Conservation (phyloP, 2,888 invertebrate genomes). For the Dynastes tityus region DNA sequence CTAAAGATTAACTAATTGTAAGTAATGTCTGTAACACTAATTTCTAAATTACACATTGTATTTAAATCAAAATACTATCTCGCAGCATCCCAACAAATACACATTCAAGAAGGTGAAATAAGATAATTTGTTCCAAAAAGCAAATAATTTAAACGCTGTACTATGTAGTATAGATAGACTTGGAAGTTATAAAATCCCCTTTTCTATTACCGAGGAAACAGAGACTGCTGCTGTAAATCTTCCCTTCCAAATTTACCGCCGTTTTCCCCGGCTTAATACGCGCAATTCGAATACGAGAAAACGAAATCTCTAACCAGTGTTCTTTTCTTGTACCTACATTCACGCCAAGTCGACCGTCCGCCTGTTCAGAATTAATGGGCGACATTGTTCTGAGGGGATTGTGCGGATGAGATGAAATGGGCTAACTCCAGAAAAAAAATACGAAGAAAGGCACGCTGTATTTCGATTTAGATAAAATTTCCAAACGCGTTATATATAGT, state of each 20-base stretch:
- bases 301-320: conserved; percentile 41
- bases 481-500: too few species aligned
- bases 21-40: too few species aligned
- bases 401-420: conserved; percentile 26
- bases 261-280: conserved; percentile 27
- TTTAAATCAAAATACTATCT: too few species aligned
- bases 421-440: not conserved
- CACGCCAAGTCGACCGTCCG: conserved; percentile 24
- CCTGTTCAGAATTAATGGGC: conserved; percentile 40
- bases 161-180: not conserved
- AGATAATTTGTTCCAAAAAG: too few species aligned
- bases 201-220: conserved; percentile 2
- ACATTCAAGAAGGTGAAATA: too few species aligned
- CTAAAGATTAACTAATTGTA: too few species aligned
- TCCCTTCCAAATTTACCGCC: conserved; percentile 52
- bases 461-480: too few species aligned
- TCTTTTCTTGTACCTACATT: conserved; percentile 42
- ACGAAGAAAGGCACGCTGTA: not conserved
- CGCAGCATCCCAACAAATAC: too few species aligned
- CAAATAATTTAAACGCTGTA: too few species aligned
- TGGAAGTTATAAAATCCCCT: conserved; percentile 10
- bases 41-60: too few species aligned
- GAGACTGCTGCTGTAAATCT: conserved; percentile 35
- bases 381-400: conserved; percentile 32
- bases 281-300: conserved; percentile 32